Base-by-base conservation (phyloP, 53 echinoderm and acorn worm species). In the Actinopyga echinites region DNA sequence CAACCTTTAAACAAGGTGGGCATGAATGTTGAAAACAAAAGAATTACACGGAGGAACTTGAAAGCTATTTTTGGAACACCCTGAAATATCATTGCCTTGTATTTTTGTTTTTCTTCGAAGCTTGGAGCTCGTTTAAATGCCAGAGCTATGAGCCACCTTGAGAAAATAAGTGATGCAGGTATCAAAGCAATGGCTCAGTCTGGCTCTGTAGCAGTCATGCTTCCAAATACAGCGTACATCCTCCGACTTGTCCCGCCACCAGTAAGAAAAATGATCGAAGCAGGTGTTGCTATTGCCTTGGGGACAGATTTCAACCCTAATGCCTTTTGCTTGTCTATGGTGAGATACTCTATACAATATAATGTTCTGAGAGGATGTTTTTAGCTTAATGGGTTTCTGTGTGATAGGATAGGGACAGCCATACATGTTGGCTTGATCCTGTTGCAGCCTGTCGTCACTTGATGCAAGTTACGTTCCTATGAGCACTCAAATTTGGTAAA, bases 151-250 rank as follows among this genome's bases (percentile, higher is more conserved):
- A 94, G 92, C 82, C 97, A 97, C 75, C 89, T 97, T 12, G 97
- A 97, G 52, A 90, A 94, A 54, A 85, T 97, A 49, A 90, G 89
- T 36, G 94, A 90, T 32, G 80, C 66, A 5, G 97, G 97, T 5
- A 97, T 97, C 6, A 69, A 85, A 35, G 90, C 90, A 53, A 94
- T 97, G 94, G 88, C 97, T 9, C 37, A 90, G 52, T 87, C 97
- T 43, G 92, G 94, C 12, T 86, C 85, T 30, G 89, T 97, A 33
- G 97, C 93, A 3, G 97, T 97, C 32, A 90, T 97, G 8, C 85
- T 97, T 6, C 97, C 97, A n/a, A 94, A 93, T 37, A 97, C 97
- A 19, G 97, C 97, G 11, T 97, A 97, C 86, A 93, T 97, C 36
- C 90, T 97, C 28, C 88, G 90, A 36, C 90, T 97, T 4, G 92